Percentiles rank a stretch among this genome's conserved stretches.
Evolutionary conservation across 1,140 invertebrate species (phyloP).

Genomic region (Megalonaias nervosa): DNA sequence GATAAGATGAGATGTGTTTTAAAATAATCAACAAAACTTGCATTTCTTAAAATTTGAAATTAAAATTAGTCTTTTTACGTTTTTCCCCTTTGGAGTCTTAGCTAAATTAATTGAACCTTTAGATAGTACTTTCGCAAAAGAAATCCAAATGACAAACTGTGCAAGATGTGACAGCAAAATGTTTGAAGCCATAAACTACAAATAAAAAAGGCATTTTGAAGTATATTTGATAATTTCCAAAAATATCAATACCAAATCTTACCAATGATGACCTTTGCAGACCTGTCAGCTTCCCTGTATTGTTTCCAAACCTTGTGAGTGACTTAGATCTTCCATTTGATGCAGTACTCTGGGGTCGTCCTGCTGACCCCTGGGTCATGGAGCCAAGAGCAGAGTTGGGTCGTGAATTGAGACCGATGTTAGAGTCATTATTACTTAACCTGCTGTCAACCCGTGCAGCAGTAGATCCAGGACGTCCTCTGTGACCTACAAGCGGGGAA

Average conservation of each 20-base stretch:
- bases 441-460: conserved; percentile 33
- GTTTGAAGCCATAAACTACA: too few relatives aligned
- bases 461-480: conserved; percentile 37
- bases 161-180: too few relatives aligned
- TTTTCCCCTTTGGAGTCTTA: too few relatives aligned
- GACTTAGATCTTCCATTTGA: conserved; percentile 43
- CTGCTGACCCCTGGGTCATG: background rate
- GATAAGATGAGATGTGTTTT: background rate
- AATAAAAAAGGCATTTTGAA: too few relatives aligned
- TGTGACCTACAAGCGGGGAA: conserved; percentile 14
- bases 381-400: conserved; percentile 44
- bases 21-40: background rate
- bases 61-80: too few relatives aligned
- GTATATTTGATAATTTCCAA: background rate
- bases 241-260: conserved; percentile 7
- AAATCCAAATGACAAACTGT: too few relatives aligned
- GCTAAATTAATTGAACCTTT: too few relatives aligned
- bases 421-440: conserved; percentile 35
- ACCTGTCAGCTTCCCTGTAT: conserved; percentile 41
- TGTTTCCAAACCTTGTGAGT: conserved; percentile 37
- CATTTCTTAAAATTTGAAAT: too few relatives aligned
- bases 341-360: conserved; percentile 43
- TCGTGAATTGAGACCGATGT: conserved; percentile 42
- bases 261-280: conserved; percentile 53
- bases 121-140: too few relatives aligned